phyloP scores from a whole-genome alignment of 1,140 invertebrate species.

The Drosophila carrolli region DNA sequence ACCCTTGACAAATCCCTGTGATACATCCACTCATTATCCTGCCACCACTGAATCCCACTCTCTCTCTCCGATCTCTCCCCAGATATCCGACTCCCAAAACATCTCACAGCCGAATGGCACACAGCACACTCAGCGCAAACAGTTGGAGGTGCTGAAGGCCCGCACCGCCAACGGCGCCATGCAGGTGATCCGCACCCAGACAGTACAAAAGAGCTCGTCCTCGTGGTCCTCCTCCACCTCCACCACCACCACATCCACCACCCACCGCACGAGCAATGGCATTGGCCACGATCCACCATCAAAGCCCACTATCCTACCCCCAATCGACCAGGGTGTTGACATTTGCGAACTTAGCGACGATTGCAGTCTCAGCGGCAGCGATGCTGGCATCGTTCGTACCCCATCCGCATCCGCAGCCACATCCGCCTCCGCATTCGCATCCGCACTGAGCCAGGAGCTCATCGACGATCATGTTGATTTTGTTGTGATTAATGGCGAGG shows the following conservation, averaged over 20 bases:
- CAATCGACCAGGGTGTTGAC: slow-evolving; percentile 61
- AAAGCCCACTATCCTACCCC: slow-evolving; percentile 17
- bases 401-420: slow-evolving; percentile 23
- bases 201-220: slow-evolving; percentile 85
- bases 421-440: slow-evolving; percentile 27
- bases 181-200: slow-evolving; percentile 86
- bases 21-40: slow-evolving; percentile 51
- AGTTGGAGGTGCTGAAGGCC: slow-evolving; percentile 86
- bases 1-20: background rate
- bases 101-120: slow-evolving; percentile 84
- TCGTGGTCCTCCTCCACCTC: slow-evolving; percentile 84
- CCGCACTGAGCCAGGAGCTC: slow-evolving; percentile 61
- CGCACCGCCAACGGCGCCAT: slow-evolving; percentile 85
- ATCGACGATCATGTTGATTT: slow-evolving; percentile 80
- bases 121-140: slow-evolving; percentile 85
- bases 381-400: slow-evolving; percentile 54
- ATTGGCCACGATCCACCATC: slow-evolving; percentile 6
- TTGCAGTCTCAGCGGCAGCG: slow-evolving; percentile 54
- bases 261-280: slow-evolving; percentile 31
- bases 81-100: slow-evolving; percentile 85
- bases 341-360: slow-evolving; percentile 72
- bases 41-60: slow-evolving; percentile 57
- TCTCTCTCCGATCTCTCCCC: slow-evolving; percentile 47
- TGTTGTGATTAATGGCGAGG: slow-evolving; percentile 75
- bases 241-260: slow-evolving; percentile 66